phyloP scores from a whole-genome alignment of 2,888 invertebrate genomes.

The Physocephala rufipes region DNA sequence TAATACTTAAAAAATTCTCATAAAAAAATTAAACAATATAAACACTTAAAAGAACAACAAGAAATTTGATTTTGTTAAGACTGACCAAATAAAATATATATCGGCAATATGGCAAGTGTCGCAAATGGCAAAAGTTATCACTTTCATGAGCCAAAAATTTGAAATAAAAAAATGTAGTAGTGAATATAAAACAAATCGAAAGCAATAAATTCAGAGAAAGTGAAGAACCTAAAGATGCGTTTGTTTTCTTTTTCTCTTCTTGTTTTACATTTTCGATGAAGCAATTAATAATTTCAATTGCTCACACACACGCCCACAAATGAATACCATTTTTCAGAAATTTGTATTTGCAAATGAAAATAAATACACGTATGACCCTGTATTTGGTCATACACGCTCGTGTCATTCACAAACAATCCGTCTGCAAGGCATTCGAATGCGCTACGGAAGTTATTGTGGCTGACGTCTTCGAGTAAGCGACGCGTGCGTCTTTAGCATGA shows the following conservation, averaged over 20 bases:
- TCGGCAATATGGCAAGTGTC: neutral
- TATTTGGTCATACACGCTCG: constrained; percentile 23
- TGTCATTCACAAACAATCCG: neutral
- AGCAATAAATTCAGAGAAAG: neutral
- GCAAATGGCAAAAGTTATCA: constrained; percentile 25
- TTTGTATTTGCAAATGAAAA: neutral
- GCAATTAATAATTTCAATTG: neutral
- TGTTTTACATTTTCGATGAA: neutral
- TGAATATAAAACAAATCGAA: neutral
- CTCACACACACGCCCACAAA: neutral
- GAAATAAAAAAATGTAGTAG: neutral
- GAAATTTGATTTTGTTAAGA: too few species aligned
- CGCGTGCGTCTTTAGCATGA: neutral
- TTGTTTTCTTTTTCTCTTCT: neutral
- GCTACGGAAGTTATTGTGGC: constrained; percentile 21
- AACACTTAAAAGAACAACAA: too few species aligned
- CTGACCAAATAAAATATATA: too few species aligned
- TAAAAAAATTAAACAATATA: constrained; percentile 10
- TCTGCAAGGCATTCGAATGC: neutral
- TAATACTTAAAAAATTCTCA: neutral
- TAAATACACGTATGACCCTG: constrained; percentile 26
- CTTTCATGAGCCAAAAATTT: constrained; percentile 11
- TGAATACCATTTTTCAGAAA: neutral
- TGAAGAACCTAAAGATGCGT: neutral
- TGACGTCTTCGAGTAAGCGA: neutral